These are phyloP conservation scores for Lemur catta DNA, from an alignment of 2,797 vertebrate genomes.

Conservation along the genomic window DNA sequence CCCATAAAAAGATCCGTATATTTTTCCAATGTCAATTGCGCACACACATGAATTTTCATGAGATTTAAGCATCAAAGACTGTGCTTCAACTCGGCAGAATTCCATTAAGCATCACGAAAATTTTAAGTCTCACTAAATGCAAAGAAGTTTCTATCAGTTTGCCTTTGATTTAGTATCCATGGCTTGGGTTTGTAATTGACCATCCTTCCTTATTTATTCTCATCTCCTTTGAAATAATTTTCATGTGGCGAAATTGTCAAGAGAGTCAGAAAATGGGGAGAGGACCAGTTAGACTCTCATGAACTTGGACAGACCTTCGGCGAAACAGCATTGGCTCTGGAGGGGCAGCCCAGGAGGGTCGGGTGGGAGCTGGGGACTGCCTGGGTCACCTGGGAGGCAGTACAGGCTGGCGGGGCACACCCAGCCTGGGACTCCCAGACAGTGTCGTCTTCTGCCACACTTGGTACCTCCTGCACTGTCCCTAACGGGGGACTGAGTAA, in stretches of 20 bases:
- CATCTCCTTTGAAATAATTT: not conserved
- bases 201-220: not conserved
- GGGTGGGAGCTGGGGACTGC: no score
- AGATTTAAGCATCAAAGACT: slow-evolving; percentile 15
- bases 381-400: not conserved
- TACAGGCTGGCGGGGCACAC: no score
- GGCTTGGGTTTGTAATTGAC: not conserved
- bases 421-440: not conserved
- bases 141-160: not conserved
- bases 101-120: slow-evolving; percentile 27
- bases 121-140: slow-evolving; percentile 27
- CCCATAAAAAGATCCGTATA: not conserved
- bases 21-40: not conserved
- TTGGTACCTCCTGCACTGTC: not conserved
- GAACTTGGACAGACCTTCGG: not conserved
- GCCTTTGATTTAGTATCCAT: not conserved
- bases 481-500: not conserved
- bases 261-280: not conserved
- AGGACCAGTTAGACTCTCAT: not conserved
- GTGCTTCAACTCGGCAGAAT: not conserved
- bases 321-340: not conserved
- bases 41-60: slow-evolving; percentile 4
- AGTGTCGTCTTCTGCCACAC: not conserved
- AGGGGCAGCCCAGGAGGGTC: not conserved
- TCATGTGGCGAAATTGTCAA: not conserved